Conservation (phyloP, 2,888 invertebrate species). For the Aporophyla lueneburgensis region DNA sequence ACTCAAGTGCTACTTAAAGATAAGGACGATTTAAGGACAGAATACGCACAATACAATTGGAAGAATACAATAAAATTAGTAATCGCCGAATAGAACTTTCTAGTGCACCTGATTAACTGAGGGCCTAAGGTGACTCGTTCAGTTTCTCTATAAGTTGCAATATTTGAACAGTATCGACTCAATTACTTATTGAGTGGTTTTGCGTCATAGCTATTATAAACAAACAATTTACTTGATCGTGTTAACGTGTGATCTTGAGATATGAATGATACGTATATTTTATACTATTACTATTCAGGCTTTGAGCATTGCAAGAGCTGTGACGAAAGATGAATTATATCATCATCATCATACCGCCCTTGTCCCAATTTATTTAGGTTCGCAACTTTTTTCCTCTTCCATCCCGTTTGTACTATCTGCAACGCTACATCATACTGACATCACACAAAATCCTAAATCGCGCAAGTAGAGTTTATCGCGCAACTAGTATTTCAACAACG, state of each 20-base stretch:
- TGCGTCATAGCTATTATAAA: conserved; percentile 36
- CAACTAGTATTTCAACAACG: too few relatives aligned
- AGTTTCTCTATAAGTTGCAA: not conserved
- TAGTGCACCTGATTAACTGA: conserved; percentile 13
- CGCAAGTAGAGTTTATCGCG: too few relatives aligned
- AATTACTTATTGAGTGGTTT: conserved; percentile 33
- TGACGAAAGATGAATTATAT: not conserved
- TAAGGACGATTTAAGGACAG: conserved; percentile 2
- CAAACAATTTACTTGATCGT: conserved; percentile 28
- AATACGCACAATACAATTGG: not conserved
- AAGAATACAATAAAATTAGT: not conserved
- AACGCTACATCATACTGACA: too few relatives aligned
- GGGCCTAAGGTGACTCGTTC: conserved; percentile 7
- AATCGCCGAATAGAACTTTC: conserved; percentile 20
- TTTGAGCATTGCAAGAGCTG: not conserved
- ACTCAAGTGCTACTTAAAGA: conserved; percentile 12
- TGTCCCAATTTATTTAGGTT: not conserved
- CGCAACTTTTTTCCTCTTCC: not conserved
- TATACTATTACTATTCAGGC: not conserved
- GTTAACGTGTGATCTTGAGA: not conserved
- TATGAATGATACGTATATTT: not conserved
- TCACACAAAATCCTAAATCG: too few relatives aligned
- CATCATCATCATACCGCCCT: not conserved
- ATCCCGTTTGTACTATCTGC: not conserved
- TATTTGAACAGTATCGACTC: conserved; percentile 1